Percentiles rank a stretch among this genome's conserved stretches.
These are phyloP conservation scores for Natrix natrix DNA, from an alignment of 2,797 vertebrate genomes.

Conservation along the genomic window DNA sequence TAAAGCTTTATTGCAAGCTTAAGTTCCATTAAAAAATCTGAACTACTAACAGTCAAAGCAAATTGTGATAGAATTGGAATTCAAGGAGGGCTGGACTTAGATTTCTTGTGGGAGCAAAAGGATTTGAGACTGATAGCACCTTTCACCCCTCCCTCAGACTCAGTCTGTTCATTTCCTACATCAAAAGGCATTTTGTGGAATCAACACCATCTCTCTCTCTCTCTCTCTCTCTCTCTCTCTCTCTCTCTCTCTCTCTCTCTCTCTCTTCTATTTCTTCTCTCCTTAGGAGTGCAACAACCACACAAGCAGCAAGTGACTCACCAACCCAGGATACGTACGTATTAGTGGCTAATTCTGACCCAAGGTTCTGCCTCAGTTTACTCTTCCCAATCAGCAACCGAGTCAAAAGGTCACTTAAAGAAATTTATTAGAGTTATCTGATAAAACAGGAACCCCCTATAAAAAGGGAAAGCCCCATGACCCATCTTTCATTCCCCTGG, in stretches of 20 bases:
- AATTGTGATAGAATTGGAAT: not conserved
- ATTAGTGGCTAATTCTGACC: not conserved
- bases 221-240: not conserved
- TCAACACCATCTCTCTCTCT: not conserved
- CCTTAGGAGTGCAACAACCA: not conserved
- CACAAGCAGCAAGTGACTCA: too few relatives aligned
- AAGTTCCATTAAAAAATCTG: not conserved
- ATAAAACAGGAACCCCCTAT: not conserved
- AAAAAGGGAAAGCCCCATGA: not conserved
- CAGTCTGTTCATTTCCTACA: not conserved
- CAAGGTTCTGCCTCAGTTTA: not conserved
- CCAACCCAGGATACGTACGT: not conserved
- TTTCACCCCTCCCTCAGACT: not conserved
- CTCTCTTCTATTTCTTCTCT: not conserved
- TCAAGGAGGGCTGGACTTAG: not conserved
- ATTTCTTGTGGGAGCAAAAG: not conserved
- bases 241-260: not conserved
- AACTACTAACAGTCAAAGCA: not conserved
- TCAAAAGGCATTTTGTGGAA: not conserved
- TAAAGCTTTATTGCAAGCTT: not conserved
- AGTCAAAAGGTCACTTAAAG: not conserved
- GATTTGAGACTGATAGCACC: not conserved
- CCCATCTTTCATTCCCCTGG: not conserved
- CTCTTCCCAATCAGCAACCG: not conserved
- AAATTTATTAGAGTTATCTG: not conserved